A percentile compares a stretch with the other conserved stretches of the same genome.
Evolutionary conservation across 2,113 vertebrate species (phyloP).

Genomic region (Perca schrenkii): DNA sequence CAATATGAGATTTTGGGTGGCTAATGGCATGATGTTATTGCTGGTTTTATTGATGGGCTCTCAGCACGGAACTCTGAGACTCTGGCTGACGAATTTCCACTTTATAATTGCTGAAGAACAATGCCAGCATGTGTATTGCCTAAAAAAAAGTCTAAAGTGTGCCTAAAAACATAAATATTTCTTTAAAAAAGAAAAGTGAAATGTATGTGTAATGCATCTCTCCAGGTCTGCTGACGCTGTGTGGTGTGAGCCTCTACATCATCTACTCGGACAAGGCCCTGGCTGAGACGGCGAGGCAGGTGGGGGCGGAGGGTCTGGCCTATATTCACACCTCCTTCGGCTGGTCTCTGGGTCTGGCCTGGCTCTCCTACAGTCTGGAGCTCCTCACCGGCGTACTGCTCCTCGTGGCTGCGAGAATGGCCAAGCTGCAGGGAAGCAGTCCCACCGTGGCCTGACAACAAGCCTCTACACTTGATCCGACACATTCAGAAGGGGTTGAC

Average conservation of each 20-base stretch:
- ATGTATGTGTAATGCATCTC: neutral
- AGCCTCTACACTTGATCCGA: neutral
- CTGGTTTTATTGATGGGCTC: constrained; percentile 26
- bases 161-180: neutral
- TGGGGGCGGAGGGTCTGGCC: constrained; percentile 58
- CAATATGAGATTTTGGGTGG: constrained; percentile 33
- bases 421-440: constrained; percentile 36
- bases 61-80: neutral
- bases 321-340: constrained; percentile 75
- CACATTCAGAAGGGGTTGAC: neutral
- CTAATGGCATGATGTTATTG: constrained; percentile 31
- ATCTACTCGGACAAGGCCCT: constrained; percentile 82
- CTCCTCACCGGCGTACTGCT: constrained; percentile 66
- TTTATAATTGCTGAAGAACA: neutral
- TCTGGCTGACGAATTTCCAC: neutral
- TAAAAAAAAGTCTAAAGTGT: neutral
- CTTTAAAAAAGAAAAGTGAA: too few relatives aligned
- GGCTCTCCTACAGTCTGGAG: constrained; percentile 84
- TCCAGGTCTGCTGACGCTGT: constrained; percentile 84
- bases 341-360: constrained; percentile 84
- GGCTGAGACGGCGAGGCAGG: constrained; percentile 64
- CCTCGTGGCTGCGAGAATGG: constrained; percentile 55
- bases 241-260: constrained; percentile 82
- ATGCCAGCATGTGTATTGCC: neutral
- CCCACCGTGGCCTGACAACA: constrained; percentile 35